Evolutionary conservation across 23 tunicate species (phyloP).

Genomic region (Halocynthia aurantium): DNA sequence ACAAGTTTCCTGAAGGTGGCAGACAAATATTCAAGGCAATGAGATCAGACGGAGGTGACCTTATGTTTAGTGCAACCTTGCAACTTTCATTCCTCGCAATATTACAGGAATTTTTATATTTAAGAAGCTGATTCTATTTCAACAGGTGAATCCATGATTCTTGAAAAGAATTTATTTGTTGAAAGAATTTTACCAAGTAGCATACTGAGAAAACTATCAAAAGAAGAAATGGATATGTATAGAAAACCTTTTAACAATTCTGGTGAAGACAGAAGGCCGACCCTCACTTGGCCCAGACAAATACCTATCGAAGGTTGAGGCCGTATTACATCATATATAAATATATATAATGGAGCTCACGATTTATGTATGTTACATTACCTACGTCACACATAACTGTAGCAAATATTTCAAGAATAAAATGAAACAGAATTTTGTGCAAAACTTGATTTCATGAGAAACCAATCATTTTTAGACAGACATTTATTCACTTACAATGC

Average conservation of each 20-base stretch:
- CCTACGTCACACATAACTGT: no score
- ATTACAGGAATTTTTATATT: background rate
- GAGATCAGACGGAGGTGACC: slow-evolving; percentile 51
- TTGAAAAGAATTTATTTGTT: slow-evolving; percentile 68
- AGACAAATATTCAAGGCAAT: slow-evolving; percentile 61
- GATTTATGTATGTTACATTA: no score
- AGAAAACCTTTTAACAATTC: slow-evolving; percentile 40
- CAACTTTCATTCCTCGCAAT: background rate
- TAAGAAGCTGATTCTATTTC: background rate
- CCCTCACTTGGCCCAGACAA: slow-evolving; percentile 83
- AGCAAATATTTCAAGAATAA: no score
- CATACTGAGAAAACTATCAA: slow-evolving; percentile 40
- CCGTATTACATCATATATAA: no score
- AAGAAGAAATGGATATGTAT: slow-evolving; percentile 62
- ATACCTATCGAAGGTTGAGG: slow-evolving; percentile 31
- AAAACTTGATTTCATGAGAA: no score
- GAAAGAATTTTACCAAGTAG: slow-evolving; percentile 43
- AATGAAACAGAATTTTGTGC: no score
- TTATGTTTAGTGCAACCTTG: background rate
- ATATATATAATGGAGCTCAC: no score
- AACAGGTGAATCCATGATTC: slow-evolving; percentile 61
- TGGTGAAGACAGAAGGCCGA: slow-evolving; percentile 64
- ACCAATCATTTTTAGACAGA: no score
- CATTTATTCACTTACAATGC: no score
- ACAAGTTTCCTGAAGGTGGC: slow-evolving; percentile 52